Evolutionary conservation across 2,888 invertebrate genomes (phyloP).

Genomic region (Argyresthia albistria): DNA sequence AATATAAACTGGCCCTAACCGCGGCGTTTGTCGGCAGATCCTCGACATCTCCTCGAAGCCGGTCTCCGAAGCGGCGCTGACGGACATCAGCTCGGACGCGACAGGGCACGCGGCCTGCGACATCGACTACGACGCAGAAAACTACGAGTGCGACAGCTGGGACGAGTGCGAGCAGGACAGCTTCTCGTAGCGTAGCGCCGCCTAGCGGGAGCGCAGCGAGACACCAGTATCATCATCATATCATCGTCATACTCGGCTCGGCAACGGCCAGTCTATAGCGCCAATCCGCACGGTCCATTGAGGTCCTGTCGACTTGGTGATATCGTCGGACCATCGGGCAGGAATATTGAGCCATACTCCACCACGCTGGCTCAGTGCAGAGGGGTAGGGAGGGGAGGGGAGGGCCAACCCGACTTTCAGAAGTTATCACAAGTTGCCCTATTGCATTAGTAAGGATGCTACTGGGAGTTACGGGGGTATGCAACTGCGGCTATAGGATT

Average conservation of each 20-base stretch:
- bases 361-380: no score
- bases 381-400: no score
- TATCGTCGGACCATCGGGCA: no score
- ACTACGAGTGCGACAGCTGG: slow-evolving; percentile 67
- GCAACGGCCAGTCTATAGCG: no score
- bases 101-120: slow-evolving; percentile 68
- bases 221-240: no score
- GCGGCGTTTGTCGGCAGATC: slow-evolving; percentile 29
- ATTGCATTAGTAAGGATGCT: no score
- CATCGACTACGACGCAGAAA: slow-evolving; percentile 66
- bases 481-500: background rate
- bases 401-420: no score
- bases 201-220: background rate
- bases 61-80: slow-evolving; percentile 61
- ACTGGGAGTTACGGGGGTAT: background rate
- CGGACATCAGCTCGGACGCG: slow-evolving; percentile 66
- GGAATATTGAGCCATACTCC: no score
- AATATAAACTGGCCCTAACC: background rate
- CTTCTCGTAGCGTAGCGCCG: slow-evolving; percentile 48
- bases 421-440: no score
- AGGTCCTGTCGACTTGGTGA: no score
- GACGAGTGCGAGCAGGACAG: slow-evolving; percentile 71
- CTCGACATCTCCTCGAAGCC: slow-evolving; percentile 67
- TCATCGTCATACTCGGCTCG: background rate
- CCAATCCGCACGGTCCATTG: no score